A percentile compares a stretch with the other conserved stretches of the same genome.
phyloP scores from a whole-genome alignment of 2,113 vertebrate genomes.

The Microtus montanus region DNA sequence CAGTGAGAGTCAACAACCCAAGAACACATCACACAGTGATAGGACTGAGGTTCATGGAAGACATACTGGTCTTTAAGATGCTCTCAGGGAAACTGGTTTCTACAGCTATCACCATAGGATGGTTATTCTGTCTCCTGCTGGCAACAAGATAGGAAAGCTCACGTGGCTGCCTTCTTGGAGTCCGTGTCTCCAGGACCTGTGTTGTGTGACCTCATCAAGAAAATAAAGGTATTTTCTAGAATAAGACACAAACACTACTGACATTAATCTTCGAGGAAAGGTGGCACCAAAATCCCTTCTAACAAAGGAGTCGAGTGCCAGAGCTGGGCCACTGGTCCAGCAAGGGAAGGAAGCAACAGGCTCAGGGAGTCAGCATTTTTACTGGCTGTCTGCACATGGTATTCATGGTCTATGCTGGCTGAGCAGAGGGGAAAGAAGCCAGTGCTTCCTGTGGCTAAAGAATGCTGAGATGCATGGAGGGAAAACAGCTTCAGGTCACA shows the following conservation, averaged over 20 bases:
- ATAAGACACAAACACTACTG: constrained; percentile 61
- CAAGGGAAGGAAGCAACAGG: constrained; percentile 32
- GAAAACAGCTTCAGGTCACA: constrained; percentile 64
- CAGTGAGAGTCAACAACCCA: not conserved
- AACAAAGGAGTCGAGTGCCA: constrained; percentile 58
- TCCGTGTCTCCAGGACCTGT: not conserved
- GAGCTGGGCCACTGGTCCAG: not conserved
- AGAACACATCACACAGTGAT: not conserved
- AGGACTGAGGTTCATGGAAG: not conserved
- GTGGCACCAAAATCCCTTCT: constrained; percentile 64
- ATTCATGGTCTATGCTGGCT: constrained; percentile 35
- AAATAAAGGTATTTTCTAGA: constrained; percentile 60
- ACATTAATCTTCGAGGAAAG: constrained; percentile 62
- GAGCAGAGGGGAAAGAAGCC: not conserved
- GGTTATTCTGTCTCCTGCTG: not conserved
- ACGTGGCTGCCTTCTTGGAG: no score
- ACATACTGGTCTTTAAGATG: not conserved
- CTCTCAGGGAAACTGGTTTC: not conserved
- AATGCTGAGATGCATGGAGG: not conserved
- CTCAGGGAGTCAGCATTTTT: constrained; percentile 58
- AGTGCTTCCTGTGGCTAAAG: constrained; percentile 18
- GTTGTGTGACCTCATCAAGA: constrained; percentile 3
- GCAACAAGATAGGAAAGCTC: no score
- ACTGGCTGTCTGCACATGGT: constrained; percentile 24
- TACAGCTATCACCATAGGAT: not conserved